A percentile compares a stretch with the other conserved stretches of the same genome.
Evolutionary conservation across 2,113 vertebrate species (phyloP).

Genomic region (Strigops habroptila): DNA sequence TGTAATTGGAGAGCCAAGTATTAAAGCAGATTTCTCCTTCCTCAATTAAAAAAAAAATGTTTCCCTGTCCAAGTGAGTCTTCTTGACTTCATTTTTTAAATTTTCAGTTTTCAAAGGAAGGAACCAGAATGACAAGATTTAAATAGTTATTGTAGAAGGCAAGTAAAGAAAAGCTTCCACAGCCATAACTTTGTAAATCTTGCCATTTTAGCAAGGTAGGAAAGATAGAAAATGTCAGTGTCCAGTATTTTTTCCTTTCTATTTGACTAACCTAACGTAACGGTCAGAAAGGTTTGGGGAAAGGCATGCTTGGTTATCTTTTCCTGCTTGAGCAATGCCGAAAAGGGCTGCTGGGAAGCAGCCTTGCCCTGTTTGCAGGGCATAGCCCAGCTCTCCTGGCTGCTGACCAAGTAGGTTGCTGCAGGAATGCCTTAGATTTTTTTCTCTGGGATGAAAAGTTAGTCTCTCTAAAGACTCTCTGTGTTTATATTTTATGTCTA

Average conservation of each 20-base stretch:
- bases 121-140: background rate
- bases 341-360: background rate
- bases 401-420: background rate
- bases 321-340: background rate
- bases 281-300: background rate
- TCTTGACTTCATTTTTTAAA: background rate
- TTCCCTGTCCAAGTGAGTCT: background rate
- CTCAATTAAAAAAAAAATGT: background rate
- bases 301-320: background rate
- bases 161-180: background rate
- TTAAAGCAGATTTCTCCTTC: background rate
- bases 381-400: background rate
- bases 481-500: background rate
- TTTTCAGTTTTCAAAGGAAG: background rate
- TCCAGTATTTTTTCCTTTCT: background rate
- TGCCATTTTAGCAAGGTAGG: background rate
- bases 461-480: background rate
- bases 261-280: background rate
- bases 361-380: background rate
- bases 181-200: background rate
- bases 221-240: background rate
- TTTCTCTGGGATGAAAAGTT: background rate
- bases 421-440: background rate
- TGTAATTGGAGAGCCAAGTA: background rate
- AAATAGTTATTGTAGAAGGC: background rate